Evolutionary conservation across 2,888 invertebrate genomes (phyloP), one percentile per base, ranked within the genome.

Genomic region (Melitaea athalia): DNA sequence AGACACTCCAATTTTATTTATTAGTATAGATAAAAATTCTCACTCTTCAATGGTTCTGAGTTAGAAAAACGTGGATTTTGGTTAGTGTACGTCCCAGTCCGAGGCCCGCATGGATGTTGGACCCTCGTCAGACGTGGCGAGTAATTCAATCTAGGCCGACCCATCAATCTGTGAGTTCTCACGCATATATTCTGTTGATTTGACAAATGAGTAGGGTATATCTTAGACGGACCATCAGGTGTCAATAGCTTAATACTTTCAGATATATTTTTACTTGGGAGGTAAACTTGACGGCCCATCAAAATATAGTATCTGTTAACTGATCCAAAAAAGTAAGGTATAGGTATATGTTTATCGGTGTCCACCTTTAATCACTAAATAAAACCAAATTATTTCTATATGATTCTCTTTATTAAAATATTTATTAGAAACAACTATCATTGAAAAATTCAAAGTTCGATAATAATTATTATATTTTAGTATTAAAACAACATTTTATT

Each of bases 131-230:
- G 89, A 85, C 85, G 31, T 87, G 82, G 88, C 85, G 86, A 89
- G 91, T 92, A 91, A 91, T 92, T 92, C 92, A 91, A 92, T 91
- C 92, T 89, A 89, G 89, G 85, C 87, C 85, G 85, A 82, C 83
- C 89, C 92, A 92, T 92, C 92, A 92, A 91, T 92, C 92, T 91
- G 91, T 87, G 85, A 87, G 86, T 89, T 89, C 87, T 89, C 89
- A 87, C 89, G 91, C 90, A 91, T 92, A 92, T 89, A 91, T 92
- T 92, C 89, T 89, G 90, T 88, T 92, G 92, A 92, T 92, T 92
- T 92, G 92, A 92, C 92, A 92, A 92, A 92, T 92, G 92, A 92
- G 89, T 85, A 91, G 91, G 92, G 92, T 92, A 49, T 49, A 86
- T 83, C 81, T 81, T 81, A 75, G 42, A 42, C 5, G 66, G 5